Percentiles rank a stretch among this genome's conserved stretches.
Evolutionary conservation across 2,888 invertebrate species (phyloP).

Genomic region (Creontiades dilutus): DNA sequence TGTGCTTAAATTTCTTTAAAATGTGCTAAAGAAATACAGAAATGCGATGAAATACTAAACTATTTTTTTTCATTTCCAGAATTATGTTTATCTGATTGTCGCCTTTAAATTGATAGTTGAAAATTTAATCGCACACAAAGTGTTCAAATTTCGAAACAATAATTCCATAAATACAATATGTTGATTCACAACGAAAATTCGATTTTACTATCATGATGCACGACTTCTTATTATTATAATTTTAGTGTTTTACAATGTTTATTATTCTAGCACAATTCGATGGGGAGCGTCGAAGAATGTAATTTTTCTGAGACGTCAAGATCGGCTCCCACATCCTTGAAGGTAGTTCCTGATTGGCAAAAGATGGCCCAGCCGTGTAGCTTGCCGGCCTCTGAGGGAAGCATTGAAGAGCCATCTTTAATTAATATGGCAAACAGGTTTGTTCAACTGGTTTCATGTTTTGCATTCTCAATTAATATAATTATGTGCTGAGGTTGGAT

Average conservation of each 20-base stretch:
- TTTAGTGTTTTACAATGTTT: not conserved
- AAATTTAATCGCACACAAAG: no score
- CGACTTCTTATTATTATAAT: not conserved
- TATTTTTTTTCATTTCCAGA: no score
- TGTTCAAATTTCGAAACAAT: no score
- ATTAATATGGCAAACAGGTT: constrained; percentile 69
- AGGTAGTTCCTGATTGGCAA: constrained; percentile 79
- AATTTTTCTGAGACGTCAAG: constrained; percentile 86
- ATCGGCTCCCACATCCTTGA: constrained; percentile 86
- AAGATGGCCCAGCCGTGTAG: constrained; percentile 74
- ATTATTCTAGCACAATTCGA: constrained; percentile 63
- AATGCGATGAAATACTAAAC: no score
- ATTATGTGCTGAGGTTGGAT: not conserved
- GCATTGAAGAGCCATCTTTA: constrained; percentile 74
- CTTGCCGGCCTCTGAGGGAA: constrained; percentile 74
- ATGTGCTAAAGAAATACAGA: no score
- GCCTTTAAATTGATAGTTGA: no score
- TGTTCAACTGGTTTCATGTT: not conserved
- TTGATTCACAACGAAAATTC: no score
- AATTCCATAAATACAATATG: no score
- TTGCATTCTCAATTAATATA: not conserved
- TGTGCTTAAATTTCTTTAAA: no score
- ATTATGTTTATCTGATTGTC: no score
- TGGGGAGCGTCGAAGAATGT: constrained; percentile 77
- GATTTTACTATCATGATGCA: no score